Evolutionary conservation across 2,888 invertebrate species (phyloP), one percentile per base, ranked within the genome.

Genomic region (Eristalis intricaria): DNA sequence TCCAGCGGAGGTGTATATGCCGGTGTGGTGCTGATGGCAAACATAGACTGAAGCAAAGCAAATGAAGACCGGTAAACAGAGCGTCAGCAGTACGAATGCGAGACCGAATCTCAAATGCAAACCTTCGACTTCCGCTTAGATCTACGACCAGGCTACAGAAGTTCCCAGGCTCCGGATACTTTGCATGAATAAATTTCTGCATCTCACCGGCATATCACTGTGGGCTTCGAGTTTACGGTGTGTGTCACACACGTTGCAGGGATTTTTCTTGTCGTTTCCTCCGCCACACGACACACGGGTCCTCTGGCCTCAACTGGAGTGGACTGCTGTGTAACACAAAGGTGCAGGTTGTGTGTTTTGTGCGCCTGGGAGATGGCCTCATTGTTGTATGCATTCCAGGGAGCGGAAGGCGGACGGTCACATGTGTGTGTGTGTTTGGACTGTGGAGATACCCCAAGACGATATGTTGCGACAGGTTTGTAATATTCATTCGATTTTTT

Each of bases 381-480:
- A 84, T 87, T 87, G 86, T 87, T 86, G 74, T 73, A 19, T n/a
- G 40, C 75, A 74, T 50, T 75, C 40, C n/a, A n/a, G 43, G 15
- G 43, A n/a, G 50, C 50, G 50, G 50, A 19, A 5, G 50, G 50
- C 50, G 19, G 50, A 38, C 50, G 50, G 75, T n/a, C n/a, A n/a
- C n/a, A 61, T 68, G 77, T 68, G 66, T 66, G 35, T 38, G 13
- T 38, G 68, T 15, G 15, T 22, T 5, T 32, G 22, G 38, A 35
- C 10, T 13, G 65, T 11, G 38, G 35, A 26, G 40, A 38, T 29
- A 35, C 13, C 26, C 26, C 23, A 50, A 77, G 79, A 84, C 83
- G 75, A 79, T 71, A 84, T 79, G 84, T 79, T 79, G 71, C 83
- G 86, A 87, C 86, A 87, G 86, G 86, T 87, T 87, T 83, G 70